Conservation (phyloP, 2,797 vertebrate species). For the Argya squamiceps region DNA sequence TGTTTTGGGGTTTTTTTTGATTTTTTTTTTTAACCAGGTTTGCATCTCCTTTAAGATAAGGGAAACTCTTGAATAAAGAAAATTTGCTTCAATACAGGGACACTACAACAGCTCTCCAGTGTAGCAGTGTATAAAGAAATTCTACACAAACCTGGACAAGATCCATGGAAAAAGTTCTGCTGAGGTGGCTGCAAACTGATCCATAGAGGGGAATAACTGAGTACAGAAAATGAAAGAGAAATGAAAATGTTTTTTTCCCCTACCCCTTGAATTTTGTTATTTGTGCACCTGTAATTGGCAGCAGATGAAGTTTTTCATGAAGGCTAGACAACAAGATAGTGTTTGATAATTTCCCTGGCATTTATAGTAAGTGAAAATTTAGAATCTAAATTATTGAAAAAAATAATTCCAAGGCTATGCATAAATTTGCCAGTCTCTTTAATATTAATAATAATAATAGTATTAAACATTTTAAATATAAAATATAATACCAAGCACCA, state of each 20-base stretch:
- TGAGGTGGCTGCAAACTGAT: not conserved
- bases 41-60: not conserved
- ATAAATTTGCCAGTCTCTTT: not conserved
- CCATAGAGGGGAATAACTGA: not conserved
- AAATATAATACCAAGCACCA: not conserved
- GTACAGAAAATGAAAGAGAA: not conserved
- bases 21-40: not conserved
- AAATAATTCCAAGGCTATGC: not conserved
- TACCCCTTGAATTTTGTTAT: not conserved
- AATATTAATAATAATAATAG: not conserved
- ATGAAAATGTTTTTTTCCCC: accelerated
- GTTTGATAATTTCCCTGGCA: not conserved
- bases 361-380: not conserved
- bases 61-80: not conserved
- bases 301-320: accelerated
- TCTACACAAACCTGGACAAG: not conserved
- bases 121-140: not conserved
- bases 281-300: not conserved
- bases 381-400: not conserved
- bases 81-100: not conserved
- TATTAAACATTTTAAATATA: not conserved
- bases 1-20: too few species aligned
- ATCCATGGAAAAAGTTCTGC: accelerated
- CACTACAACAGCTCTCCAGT: accelerated
- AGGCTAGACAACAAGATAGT: not conserved